Conservation (phyloP, 1,140 invertebrate species). For the Drosophila arawakana region DNA sequence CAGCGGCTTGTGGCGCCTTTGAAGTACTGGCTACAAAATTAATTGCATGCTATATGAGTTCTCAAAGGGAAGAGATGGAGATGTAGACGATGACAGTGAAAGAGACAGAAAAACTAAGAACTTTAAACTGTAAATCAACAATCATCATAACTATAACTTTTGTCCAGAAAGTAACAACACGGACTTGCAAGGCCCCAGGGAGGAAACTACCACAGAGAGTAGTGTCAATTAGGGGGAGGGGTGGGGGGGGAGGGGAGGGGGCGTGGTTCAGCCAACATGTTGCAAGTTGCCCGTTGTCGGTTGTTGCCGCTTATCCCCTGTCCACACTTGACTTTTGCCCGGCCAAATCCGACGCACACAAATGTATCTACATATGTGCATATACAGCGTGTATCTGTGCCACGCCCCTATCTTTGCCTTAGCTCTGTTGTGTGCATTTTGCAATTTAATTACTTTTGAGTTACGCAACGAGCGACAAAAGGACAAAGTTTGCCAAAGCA, state of each 20-base stretch:
- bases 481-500: constrained; percentile 60
- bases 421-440: constrained; percentile 65
- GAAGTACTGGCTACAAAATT: constrained; percentile 73
- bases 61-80: constrained; percentile 42
- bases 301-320: constrained; percentile 46
- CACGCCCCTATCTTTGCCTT: constrained; percentile 28
- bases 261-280: constrained; percentile 66
- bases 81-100: background rate
- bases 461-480: constrained; percentile 62
- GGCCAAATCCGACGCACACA: constrained; percentile 19
- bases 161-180: constrained; percentile 34
- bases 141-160: constrained; percentile 80
- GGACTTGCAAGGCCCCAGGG: background rate
- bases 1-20: constrained; percentile 70
- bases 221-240: background rate
- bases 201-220: background rate
- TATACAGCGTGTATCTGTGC: constrained; percentile 19
- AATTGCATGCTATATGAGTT: constrained; percentile 73
- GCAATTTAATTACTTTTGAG: constrained; percentile 81
- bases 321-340: constrained; percentile 73
- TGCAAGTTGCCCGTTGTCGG: constrained; percentile 37
- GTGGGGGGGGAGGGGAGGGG: no score
- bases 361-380: background rate
- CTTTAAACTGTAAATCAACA: constrained; percentile 75
- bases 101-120: constrained; percentile 46